A percentile compares a stretch with the other conserved stretches of the same genome.
Conservation (phyloP, 2,797 vertebrate genomes). For the Thaleichthys pacificus region DNA sequence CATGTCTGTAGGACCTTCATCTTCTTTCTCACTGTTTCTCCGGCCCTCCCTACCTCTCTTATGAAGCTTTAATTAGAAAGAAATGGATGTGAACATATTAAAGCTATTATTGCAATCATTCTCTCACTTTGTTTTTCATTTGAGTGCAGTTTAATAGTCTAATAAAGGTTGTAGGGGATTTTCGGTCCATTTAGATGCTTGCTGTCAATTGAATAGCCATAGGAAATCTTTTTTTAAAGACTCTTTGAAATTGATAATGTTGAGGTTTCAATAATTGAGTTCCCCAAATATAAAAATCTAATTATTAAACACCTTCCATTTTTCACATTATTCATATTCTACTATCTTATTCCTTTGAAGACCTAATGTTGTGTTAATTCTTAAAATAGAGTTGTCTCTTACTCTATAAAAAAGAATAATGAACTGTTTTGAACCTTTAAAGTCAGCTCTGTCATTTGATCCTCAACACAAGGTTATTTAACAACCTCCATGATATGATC, state of each 20-base stretch:
- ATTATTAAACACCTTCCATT: constrained; percentile 20
- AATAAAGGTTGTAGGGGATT: not conserved
- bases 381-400: too few relatives aligned
- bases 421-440: too few relatives aligned
- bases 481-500: too few relatives aligned
- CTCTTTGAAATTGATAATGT: not conserved
- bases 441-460: too few relatives aligned
- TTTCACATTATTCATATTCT: constrained; percentile 13
- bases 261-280: not conserved
- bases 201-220: not conserved
- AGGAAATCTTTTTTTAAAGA: constrained; percentile 6
- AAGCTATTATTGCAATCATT: constrained; percentile 13
- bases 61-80: constrained; percentile 56
- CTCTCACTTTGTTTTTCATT: constrained; percentile 20
- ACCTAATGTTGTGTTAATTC: not conserved
- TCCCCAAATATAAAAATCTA: constrained; percentile 9
- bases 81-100: constrained; percentile 40
- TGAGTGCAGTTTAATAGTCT: not conserved
- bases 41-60: not conserved
- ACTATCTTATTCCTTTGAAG: not conserved
- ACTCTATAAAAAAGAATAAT: too few relatives aligned
- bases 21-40: not conserved
- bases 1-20: constrained; percentile 24
- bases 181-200: not conserved
- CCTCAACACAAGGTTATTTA: too few relatives aligned